phyloP scores from a whole-genome alignment of 2,888 invertebrate genomes.

The Drosophila picticornis region DNA sequence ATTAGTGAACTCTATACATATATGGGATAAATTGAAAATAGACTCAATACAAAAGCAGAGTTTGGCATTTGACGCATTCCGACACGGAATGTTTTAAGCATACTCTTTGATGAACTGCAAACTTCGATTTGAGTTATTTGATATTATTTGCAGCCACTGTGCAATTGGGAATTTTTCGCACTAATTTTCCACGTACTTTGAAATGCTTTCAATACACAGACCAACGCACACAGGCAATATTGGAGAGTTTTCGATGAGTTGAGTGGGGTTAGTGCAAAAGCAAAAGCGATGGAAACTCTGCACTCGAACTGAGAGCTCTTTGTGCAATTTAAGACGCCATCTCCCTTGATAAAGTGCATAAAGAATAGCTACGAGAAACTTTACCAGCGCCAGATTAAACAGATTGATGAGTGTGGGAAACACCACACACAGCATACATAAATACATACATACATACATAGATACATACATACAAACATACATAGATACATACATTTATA shows the following conservation, averaged over 20 bases:
- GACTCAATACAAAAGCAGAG: neutral
- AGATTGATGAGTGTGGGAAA: constrained; percentile 56
- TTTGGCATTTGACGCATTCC: neutral
- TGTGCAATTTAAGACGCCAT: constrained; percentile 60
- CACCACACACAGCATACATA: neutral
- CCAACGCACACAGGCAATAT: neutral
- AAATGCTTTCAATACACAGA: constrained; percentile 45
- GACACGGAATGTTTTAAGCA: neutral
- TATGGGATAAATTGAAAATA: neutral
- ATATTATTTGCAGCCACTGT: constrained; percentile 39
- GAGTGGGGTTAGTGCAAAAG: constrained; percentile 27
- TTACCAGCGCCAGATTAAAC: constrained; percentile 59
- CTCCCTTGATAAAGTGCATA: constrained; percentile 70
- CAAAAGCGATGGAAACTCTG: constrained; percentile 60
- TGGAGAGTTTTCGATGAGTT: constrained; percentile 23
- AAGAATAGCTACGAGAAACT: constrained; percentile 60
- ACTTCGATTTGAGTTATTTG: neutral
- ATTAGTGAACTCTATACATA: neutral
- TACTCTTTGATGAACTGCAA: neutral
- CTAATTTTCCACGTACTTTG: constrained; percentile 49
- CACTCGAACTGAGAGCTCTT: constrained; percentile 57
- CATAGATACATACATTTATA: neutral
- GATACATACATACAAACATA: neutral
- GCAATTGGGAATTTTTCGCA: constrained; percentile 38
- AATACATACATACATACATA: neutral